Conservation (phyloP, 1,140 invertebrate species). For the Nymphalis io region DNA sequence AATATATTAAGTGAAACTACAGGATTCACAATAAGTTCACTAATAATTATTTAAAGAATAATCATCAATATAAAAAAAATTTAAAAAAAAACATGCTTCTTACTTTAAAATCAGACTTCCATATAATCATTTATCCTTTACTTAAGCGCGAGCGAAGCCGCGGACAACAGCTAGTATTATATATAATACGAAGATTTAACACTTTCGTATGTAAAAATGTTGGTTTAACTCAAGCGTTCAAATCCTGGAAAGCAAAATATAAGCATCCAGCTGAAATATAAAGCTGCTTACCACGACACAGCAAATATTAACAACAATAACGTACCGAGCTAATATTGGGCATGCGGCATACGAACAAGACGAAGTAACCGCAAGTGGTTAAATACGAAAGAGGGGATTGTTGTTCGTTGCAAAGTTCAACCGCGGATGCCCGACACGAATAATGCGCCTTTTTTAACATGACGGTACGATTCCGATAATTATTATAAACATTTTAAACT, state of each 20-base stretch:
- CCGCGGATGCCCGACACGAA: slow-evolving; percentile 52
- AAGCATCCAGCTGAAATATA: slow-evolving; percentile 11
- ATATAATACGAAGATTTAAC: neutral
- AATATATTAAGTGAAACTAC: no score
- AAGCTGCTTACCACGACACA: slow-evolving; percentile 13
- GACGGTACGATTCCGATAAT: slow-evolving; percentile 21
- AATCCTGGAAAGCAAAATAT: slow-evolving; percentile 7
- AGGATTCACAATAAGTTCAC: no score
- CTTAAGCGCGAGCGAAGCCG: no score
- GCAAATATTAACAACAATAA: slow-evolving; percentile 30
- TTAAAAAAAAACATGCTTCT: no score
- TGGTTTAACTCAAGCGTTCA: neutral
- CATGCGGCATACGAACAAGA: slow-evolving; percentile 44
- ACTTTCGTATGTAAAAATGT: neutral
- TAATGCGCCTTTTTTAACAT: slow-evolving; percentile 26
- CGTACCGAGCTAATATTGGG: slow-evolving; percentile 33
- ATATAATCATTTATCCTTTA: no score
- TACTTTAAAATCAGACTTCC: no score
- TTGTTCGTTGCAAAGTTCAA: slow-evolving; percentile 63
- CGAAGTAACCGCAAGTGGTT: slow-evolving; percentile 57
- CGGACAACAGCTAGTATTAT: no score
- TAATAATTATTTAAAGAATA: no score
- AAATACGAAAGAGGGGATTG: slow-evolving; percentile 70
- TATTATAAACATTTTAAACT: slow-evolving; percentile 1
- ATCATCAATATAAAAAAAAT: no score